Evolutionary conservation across 2,888 invertebrate genomes (phyloP).

Genomic region (Cryptops parisi): DNA sequence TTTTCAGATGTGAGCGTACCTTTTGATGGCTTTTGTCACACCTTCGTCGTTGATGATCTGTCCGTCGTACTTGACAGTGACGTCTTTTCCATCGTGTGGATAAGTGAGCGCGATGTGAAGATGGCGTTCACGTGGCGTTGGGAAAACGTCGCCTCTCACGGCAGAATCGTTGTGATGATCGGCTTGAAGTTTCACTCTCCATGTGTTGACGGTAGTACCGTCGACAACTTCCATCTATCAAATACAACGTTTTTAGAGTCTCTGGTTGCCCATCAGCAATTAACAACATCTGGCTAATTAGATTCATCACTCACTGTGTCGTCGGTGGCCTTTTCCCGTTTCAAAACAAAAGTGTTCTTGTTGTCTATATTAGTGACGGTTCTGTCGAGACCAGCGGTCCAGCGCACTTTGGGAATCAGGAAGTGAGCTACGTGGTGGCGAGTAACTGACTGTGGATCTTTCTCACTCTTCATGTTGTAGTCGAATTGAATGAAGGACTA

Average conservation of each 20-base stretch:
- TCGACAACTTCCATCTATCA: constrained; percentile 1
- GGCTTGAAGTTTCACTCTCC: not conserved
- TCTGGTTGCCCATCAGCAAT: too few relatives aligned
- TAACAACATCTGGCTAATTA: too few relatives aligned
- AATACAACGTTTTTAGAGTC: not conserved
- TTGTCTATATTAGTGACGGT: not conserved
- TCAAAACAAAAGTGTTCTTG: not conserved
- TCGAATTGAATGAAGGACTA: not conserved
- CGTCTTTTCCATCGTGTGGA: not conserved
- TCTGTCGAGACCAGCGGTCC: constrained; percentile 1
- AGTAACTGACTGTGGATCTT: not conserved
- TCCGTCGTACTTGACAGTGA: not conserved
- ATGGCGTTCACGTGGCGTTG: not conserved
- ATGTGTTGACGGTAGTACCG: not conserved
- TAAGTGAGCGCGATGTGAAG: not conserved
- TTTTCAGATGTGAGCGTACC: not conserved
- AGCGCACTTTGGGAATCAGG: constrained; percentile 2
- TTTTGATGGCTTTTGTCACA: not conserved
- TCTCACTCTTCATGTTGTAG: not conserved
- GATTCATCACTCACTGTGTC: not conserved
- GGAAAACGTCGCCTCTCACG: not conserved
- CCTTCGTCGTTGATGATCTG: constrained; percentile 7
- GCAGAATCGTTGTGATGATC: constrained; percentile 6
- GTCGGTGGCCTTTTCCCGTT: constrained; percentile 4
- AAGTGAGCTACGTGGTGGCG: not conserved